These are phyloP conservation scores for Muntiacus muntjak DNA, from an alignment of 2,113 vertebrate species.

Conservation along the genomic window DNA sequence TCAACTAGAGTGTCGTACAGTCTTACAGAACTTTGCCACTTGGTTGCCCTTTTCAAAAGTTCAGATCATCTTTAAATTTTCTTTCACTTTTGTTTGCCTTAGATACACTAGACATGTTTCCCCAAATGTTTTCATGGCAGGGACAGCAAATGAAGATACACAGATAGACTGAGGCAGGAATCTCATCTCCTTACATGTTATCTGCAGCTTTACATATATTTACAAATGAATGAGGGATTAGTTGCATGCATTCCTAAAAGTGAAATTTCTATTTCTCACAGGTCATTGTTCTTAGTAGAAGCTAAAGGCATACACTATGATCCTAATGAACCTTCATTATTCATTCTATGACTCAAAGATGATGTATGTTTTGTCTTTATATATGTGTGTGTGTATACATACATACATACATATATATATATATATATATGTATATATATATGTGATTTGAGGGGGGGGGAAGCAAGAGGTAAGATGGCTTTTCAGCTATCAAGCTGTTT, in stretches of 20 bases:
- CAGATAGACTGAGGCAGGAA: neutral
- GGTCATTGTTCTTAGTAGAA: neutral
- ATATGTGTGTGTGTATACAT: neutral
- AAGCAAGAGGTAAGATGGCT: neutral
- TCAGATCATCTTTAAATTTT: neutral
- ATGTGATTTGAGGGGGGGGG: neutral
- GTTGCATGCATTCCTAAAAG: neutral
- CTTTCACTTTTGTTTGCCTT: neutral
- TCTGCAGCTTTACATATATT: neutral
- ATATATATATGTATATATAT: neutral
- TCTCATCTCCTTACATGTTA: neutral
- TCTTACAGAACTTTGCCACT: neutral
- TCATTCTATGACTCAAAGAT: slow-evolving; percentile 40
- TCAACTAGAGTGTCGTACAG: neutral
- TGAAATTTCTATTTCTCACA: neutral
- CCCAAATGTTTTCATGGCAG: neutral
- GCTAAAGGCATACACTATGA: slow-evolving; percentile 13
- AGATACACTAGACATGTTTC: neutral
- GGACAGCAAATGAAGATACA: neutral
- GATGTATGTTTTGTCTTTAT: slow-evolving; percentile 13
- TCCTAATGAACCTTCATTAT: slow-evolving; percentile 52
- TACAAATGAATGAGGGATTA: neutral
- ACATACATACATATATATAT: too few species aligned
- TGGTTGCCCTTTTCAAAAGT: neutral
- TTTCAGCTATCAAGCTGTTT: neutral